A percentile compares a stretch with the other conserved stretches of the same genome.
These are phyloP conservation scores for Theocolax elegans DNA, from an alignment of 1,140 invertebrate species.

Conservation along the genomic window DNA sequence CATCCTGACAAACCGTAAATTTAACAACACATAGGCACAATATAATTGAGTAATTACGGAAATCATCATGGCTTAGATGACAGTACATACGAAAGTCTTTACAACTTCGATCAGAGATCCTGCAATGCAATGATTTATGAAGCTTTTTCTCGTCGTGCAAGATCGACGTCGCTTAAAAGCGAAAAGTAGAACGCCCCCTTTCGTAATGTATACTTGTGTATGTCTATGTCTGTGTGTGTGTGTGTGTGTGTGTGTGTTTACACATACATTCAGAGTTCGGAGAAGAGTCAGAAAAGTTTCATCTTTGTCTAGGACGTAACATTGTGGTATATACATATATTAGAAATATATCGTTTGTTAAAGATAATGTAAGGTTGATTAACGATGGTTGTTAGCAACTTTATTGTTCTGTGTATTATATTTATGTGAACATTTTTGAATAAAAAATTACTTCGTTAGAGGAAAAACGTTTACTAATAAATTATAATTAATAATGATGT, in stretches of 20 bases:
- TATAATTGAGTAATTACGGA: constrained; percentile 14
- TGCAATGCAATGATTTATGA: not conserved
- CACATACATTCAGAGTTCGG: too few species aligned
- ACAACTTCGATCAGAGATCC: not conserved
- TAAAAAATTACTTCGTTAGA: too few species aligned
- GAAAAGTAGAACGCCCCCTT: constrained; percentile 1
- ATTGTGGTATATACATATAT: not conserved
- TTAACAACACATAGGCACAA: too few species aligned
- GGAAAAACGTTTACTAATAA: too few species aligned
- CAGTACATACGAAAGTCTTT: not conserved
- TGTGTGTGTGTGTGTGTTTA: too few species aligned
- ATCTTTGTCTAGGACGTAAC: not conserved
- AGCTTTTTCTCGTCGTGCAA: not conserved
- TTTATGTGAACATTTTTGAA: too few species aligned
- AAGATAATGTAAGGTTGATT: not conserved
- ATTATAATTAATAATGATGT: too few species aligned
- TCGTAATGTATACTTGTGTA: not conserved
- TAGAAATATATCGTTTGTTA: not conserved
- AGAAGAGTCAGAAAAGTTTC: not conserved
- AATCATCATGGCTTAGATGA: not conserved
- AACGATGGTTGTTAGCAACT: not conserved
- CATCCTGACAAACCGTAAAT: not conserved
- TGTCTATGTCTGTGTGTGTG: not conserved
- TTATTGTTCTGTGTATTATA: not conserved
- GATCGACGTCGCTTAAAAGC: not conserved